Conservation (phyloP, 2,113 vertebrate species). For the Eidolon helvum region DNA sequence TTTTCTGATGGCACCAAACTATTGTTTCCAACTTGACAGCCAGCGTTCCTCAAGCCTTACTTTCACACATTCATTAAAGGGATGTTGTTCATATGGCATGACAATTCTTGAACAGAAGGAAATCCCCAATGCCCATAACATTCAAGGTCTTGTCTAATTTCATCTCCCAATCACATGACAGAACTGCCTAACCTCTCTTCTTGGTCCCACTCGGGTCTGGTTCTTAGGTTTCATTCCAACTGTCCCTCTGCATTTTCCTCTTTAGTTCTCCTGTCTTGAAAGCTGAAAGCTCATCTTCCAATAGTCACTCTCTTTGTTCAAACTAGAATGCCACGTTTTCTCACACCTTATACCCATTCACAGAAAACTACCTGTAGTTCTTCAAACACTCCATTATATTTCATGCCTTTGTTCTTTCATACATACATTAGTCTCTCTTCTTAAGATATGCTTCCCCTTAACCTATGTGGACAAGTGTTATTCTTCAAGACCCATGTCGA, state of each 20-base stretch:
- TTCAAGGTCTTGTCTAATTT: neutral
- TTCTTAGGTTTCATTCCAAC: neutral
- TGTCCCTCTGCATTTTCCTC: neutral
- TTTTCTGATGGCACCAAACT: neutral
- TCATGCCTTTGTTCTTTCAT: neutral
- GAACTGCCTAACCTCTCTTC: neutral
- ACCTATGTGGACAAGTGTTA: neutral
- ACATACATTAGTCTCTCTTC: neutral
- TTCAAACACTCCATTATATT: neutral
- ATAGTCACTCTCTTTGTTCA: neutral
- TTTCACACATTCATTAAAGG: neutral
- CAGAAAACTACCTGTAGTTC: neutral
- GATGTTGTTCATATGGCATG: neutral
- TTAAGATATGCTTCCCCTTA: neutral
- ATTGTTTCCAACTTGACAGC: constrained; percentile 26
- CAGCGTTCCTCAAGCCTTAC: neutral
- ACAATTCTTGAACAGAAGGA: neutral
- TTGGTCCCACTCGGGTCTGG: neutral
- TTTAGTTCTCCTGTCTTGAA: neutral
- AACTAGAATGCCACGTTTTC: neutral
- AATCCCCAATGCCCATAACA: neutral
- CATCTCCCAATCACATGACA: neutral
- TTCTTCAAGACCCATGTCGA: neutral
- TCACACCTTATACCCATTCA: neutral
- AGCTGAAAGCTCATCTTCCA: neutral